Conservation (phyloP, 2,113 vertebrate genomes). For the Myrmophylax atrothorax region DNA sequence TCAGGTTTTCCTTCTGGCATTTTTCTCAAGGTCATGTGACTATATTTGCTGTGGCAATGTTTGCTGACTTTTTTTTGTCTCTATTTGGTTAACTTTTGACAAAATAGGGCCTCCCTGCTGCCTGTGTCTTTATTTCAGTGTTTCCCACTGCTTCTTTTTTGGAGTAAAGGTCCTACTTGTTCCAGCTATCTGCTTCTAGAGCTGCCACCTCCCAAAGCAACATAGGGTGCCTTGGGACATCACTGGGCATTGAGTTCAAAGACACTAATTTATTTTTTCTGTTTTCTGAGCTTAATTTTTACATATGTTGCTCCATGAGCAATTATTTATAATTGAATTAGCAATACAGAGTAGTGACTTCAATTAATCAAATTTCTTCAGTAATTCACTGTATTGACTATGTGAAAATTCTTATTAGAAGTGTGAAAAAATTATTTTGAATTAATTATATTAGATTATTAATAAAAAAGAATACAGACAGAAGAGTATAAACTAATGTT, state of each 20-base stretch:
- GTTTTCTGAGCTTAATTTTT: background rate
- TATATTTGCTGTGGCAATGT: background rate
- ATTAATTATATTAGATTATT: background rate
- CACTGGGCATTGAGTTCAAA: background rate
- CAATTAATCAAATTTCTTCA: background rate
- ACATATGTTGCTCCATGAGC: background rate
- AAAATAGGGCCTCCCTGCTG: background rate
- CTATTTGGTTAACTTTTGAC: background rate
- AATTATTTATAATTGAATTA: background rate
- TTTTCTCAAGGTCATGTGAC: background rate
- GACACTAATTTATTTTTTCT: background rate
- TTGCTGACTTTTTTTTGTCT: background rate
- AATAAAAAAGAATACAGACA: background rate
- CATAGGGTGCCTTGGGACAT: background rate
- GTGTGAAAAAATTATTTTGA: background rate
- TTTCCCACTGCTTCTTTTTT: background rate
- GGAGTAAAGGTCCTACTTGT: background rate
- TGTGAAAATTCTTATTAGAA: background rate
- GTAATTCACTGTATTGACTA: background rate
- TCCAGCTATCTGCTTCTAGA: background rate
- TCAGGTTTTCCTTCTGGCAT: background rate
- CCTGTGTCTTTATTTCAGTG: background rate
- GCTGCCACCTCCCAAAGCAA: background rate
- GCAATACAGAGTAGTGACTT: background rate
- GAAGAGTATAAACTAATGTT: background rate